A percentile compares a stretch with the other conserved stretches of the same genome.
Evolutionary conservation across 2,888 invertebrate genomes (phyloP).

Genomic region (Eilema sororculum): DNA sequence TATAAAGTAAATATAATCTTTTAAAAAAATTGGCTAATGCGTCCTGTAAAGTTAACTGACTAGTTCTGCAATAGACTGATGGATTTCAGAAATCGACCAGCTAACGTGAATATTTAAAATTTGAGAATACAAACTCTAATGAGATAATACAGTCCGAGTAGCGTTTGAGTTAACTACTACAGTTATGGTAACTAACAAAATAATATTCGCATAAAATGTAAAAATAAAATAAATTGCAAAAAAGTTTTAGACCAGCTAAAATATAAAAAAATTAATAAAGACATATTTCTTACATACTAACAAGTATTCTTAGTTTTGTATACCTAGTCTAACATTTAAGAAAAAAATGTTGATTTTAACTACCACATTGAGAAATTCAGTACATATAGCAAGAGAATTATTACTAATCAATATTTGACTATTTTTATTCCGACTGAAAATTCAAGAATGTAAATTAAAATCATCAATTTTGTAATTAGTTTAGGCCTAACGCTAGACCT

Average conservation of each 20-base stretch:
- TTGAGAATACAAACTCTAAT: no score
- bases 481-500: no score
- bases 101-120: no score
- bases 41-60: no score
- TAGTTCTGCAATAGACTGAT: no score
- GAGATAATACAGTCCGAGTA: no score
- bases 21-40: slow-evolving; percentile 47
- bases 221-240: slow-evolving; percentile 3
- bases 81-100: no score
- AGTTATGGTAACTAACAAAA: background rate
- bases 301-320: background rate
- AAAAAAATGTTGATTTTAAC: background rate
- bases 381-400: background rate
- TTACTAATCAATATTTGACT: no score
- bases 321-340: background rate
- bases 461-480: background rate
- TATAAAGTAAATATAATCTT: slow-evolving; percentile 54
- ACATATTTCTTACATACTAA: slow-evolving; percentile 8
- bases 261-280: slow-evolving; percentile 26
- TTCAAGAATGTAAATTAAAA: no score
- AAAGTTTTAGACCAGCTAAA: slow-evolving; percentile 61
- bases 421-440: background rate
- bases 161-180: background rate
- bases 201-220: background rate
- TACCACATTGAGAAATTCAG: background rate